Conservation (phyloP, 2,888 invertebrate genomes). For the Keiferia lycopersicella region DNA sequence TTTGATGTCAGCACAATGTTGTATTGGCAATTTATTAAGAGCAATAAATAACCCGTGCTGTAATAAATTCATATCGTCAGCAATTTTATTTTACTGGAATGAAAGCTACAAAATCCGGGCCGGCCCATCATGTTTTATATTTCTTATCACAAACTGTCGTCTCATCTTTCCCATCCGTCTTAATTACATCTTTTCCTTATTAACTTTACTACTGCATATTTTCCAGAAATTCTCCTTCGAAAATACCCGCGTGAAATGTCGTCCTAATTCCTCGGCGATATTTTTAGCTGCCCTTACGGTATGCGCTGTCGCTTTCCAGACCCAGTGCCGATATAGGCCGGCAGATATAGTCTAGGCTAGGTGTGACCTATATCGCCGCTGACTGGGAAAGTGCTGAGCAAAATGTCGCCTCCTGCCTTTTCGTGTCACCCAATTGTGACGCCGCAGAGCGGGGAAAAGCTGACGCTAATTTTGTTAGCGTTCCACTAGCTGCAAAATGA, state of each 20-base stretch:
- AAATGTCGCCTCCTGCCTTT: slow-evolving; percentile 52
- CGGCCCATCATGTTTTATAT: background rate
- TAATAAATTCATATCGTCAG: background rate
- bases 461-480: slow-evolving; percentile 49
- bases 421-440: slow-evolving; percentile 49
- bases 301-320: slow-evolving; percentile 23
- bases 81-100: background rate
- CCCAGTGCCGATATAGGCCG: slow-evolving; percentile 24
- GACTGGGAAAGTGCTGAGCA: slow-evolving; percentile 49
- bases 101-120: background rate
- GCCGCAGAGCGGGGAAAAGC: slow-evolving; percentile 49
- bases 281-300: slow-evolving; percentile 14
- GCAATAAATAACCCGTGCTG: background rate
- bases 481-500: slow-evolving; percentile 33
- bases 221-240: background rate
- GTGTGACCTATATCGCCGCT: slow-evolving; percentile 57
- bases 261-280: slow-evolving; percentile 20
- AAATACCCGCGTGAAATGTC: slow-evolving; percentile 10
- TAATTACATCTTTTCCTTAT: slow-evolving; percentile 8
- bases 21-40: background rate
- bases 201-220: slow-evolving; percentile 1
- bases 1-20: background rate
- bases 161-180: background rate
- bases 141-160: background rate
- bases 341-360: slow-evolving; percentile 43